Evolutionary conservation across 2,113 vertebrate genomes (phyloP), one percentile per base, ranked within the genome.

Genomic region (Panthera uncia): DNA sequence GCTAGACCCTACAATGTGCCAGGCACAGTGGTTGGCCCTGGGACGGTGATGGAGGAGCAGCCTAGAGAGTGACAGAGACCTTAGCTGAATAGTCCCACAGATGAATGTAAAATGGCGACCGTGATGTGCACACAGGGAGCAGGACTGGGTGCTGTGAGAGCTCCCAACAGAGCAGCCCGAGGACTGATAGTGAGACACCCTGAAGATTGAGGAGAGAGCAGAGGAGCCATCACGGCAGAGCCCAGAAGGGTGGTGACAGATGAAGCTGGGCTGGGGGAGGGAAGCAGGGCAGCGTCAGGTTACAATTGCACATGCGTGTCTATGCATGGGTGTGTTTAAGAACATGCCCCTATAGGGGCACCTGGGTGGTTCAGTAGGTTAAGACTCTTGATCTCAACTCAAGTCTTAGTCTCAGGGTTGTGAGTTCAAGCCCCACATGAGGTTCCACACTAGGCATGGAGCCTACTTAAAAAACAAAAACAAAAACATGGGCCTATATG

Each of bases 261-360:
- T 9, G 50, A 45, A 73, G 27, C 68, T 8, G 16, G 36, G 23
- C 14, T n/a, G 7, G 27, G 45, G 11, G 63, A 74, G 6, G 16
- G 8, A 36, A 13, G 4, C 0, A 1, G 10, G 25, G 23, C 21
- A 31, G 71, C 23, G 3, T 29, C 19, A 3, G 9, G 29, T 38
- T 33, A 27, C 23, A 38, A n/a, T 23, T 2, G 12, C 1, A 29
- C 23, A 3, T 18, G 4, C 8, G 1, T 50, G 16, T 55, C 31
- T n/a, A 38, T 36, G 41, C 19, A 4, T 4, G 36, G 7, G 55
- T 66, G 19, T 41, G 78, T 81, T 25, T 71, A 57, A 36, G 33
- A 69, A n/a, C 66, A 4, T n/a, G 27, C 21, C 11, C 16, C 33
- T 18, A 23, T 23, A 61, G 57, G 57, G 57, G 57, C 21, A 61